Conservation (phyloP, 2,888 invertebrate species). For the Cheiracanthium punctorium region DNA sequence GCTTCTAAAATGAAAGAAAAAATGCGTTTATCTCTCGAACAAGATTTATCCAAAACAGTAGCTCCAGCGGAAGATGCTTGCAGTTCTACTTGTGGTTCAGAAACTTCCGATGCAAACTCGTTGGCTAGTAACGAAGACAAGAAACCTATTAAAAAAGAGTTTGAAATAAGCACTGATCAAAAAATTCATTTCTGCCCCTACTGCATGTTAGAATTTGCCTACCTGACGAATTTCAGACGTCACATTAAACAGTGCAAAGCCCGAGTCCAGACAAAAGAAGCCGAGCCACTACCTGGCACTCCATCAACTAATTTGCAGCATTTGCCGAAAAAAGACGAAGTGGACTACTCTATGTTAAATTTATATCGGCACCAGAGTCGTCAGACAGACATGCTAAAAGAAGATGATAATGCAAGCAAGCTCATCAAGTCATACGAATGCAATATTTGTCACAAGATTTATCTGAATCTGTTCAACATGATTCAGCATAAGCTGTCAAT, state of each 20-base stretch:
- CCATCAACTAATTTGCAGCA: conserved; percentile 34
- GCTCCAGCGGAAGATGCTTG: neutral
- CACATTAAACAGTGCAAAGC: conserved; percentile 51
- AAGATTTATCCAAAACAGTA: neutral
- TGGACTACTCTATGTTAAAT: conserved; percentile 63
- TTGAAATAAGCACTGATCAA: neutral
- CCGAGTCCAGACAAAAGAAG: neutral
- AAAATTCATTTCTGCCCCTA: conserved; percentile 63
- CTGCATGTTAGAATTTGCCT: conserved; percentile 69
- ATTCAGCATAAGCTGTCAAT: conserved; percentile 57
- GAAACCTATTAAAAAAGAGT: conserved; percentile 25
- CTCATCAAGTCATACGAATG: conserved; percentile 57
- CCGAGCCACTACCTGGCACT: conserved; percentile 8
- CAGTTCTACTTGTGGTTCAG: neutral
- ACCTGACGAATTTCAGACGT: conserved; percentile 69
- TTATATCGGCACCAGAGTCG: conserved; percentile 64
- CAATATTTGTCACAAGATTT: conserved; percentile 68
- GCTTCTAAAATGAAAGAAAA: conserved; percentile 20
- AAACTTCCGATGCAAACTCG: neutral
- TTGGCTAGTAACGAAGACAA: neutral
- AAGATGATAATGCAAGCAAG: conserved; percentile 17
- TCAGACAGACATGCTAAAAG: conserved; percentile 63
- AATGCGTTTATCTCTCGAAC: neutral
- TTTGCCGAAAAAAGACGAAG: conserved; percentile 65
- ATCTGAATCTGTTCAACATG: conserved; percentile 57